Percentiles rank a stretch among this genome's conserved stretches.
phyloP scores from a whole-genome alignment of 2,113 vertebrate genomes.

The Corythoichthys haematopterus region DNA sequence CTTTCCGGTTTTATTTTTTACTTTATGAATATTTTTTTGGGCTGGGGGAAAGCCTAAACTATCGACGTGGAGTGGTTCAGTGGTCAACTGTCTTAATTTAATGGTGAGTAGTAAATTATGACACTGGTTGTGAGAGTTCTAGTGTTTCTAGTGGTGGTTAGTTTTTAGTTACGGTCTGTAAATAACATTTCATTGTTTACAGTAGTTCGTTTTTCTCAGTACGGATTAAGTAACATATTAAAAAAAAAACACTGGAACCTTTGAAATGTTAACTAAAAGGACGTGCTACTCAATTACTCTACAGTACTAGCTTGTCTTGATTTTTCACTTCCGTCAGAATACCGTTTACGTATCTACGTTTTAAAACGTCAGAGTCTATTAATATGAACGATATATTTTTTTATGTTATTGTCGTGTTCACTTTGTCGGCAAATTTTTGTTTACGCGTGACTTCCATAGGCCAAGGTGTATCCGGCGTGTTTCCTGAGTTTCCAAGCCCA shows the following conservation, averaged over 20 bases:
- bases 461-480: slow-evolving; percentile 61
- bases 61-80: slow-evolving; percentile 1
- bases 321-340: neutral
- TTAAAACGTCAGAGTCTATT: neutral
- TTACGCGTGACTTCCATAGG: slow-evolving; percentile 45
- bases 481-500: slow-evolving; percentile 57
- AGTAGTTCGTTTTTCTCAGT: neutral
- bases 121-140: neutral
- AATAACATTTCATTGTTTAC: neutral
- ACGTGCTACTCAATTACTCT: neutral
- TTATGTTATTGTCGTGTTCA: neutral
- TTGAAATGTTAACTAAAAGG: neutral
- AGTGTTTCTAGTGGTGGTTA: neutral
- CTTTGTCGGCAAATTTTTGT: neutral
- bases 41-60: neutral
- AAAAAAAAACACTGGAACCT: neutral
- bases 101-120: slow-evolving; percentile 41
- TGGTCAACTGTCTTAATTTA: slow-evolving; percentile 18
- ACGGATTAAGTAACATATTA: neutral
- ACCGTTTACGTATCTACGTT: neutral
- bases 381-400: neutral
- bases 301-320: neutral
- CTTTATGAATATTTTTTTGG: neutral
- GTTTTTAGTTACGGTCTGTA: neutral
- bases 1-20: neutral